phyloP scores from a whole-genome alignment of 2,797 vertebrate genomes.

The Vireo griseus region DNA sequence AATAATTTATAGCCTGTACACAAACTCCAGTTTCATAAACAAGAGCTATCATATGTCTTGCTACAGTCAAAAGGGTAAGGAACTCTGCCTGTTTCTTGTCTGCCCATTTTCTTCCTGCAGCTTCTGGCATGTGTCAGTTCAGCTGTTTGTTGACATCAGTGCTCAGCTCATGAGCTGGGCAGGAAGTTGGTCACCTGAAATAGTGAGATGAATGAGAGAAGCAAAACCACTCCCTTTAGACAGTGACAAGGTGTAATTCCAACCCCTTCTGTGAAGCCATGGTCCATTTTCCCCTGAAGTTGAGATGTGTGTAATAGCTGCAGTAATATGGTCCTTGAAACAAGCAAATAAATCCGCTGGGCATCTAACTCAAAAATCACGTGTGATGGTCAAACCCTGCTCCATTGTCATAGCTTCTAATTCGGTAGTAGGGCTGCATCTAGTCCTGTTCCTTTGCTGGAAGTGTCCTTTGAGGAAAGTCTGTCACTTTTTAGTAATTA shows the following conservation, averaged over 20 bases:
- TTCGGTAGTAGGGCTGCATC: neutral
- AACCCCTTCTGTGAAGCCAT: rapidly evolving
- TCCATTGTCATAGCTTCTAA: neutral
- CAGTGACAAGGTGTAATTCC: neutral
- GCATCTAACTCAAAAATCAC: neutral
- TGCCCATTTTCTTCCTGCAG: neutral
- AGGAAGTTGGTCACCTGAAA: neutral
- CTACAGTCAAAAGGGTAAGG: neutral
- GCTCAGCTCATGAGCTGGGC: neutral
- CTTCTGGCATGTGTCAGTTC: neutral
- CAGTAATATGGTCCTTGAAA: neutral
- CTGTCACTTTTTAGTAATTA: neutral
- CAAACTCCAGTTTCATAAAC: neutral
- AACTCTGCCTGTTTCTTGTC: neutral
- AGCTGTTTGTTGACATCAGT: neutral
- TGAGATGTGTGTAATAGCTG: neutral
- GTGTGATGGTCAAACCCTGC: neutral
- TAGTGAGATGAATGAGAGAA: neutral
- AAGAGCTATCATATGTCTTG: neutral
- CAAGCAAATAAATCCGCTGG: neutral
- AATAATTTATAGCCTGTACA: neutral
- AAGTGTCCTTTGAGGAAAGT: neutral
- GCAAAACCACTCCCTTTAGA: neutral
- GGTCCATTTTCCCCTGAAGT: neutral
- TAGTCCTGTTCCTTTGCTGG: neutral